Evolutionary conservation across 2,888 invertebrate genomes (phyloP), one percentile per base, ranked within the genome.

Genomic region (Portevinia maculata): DNA sequence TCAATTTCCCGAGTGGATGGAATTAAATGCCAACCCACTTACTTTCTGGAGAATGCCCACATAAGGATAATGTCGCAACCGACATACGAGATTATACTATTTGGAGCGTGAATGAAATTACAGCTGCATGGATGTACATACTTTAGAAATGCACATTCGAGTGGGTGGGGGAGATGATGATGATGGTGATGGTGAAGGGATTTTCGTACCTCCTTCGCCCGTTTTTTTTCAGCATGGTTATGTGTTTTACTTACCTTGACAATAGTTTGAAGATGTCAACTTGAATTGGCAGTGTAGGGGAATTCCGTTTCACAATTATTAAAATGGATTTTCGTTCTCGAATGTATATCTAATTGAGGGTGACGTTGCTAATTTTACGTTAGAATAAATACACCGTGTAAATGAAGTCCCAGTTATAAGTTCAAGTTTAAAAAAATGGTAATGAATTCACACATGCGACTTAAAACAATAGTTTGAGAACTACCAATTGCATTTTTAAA

Each of bases 41-140:
- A 32, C 50, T 64, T 62, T 60, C 55, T 64, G 67, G 39, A 53
- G 55, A 74, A 62, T 55, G 53, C 41, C 52, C 53, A 37, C 24
- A 70, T 69, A 55, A 55, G 62, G 32, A 55, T 24, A 28, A 60
- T 71, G 60, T 71, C 71, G 62, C 71, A 15, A 41, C 52, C 7
- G 71, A 62, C 52, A 60, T 39, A 52, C 41, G 28, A 52, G 48
- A 41, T n/a, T 28, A 64, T 39, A 57, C 41, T 64, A 52, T 78
- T 71, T 71, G 57, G 78, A 71, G 71, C 71, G 73, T 73, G 65
- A 79, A 73, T 79, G 59, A 39, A 60, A 79, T 39, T 79, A 65
- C 73, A 79, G 79, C 60, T 73, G 71, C 46, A 50, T 79, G 52
- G 37, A 53, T 24, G 71, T 52, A 41, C n/a, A n/a, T n/a, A n/a